Evolutionary conservation across 2,797 vertebrate species (phyloP), one percentile per base, ranked within the genome.

Genomic region (Silurus aristotelis): DNA sequence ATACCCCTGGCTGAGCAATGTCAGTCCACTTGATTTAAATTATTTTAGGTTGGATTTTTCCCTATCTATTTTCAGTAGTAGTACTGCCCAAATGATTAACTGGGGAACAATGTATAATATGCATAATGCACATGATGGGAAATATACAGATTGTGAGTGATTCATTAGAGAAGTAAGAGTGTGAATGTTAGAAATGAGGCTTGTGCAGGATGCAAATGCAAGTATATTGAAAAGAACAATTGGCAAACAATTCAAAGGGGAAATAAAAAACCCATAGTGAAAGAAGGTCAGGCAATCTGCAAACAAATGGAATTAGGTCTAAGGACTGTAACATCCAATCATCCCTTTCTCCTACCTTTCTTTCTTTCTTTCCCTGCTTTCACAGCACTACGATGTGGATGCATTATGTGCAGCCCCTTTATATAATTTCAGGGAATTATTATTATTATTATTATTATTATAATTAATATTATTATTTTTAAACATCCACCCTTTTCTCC

Each of bases 361-460:
- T 38, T 87, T 87, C 38, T 31, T 1, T 73, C 14, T 60, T 4
- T 90, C 17, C 94, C 93, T 46, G 84, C 58, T 46, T 86, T 92
- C 92, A 89, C 89, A 94, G 87, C 92, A 93, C 94, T 95, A 91
- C 92, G 89, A 93, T 93, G 93, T 95, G 92, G 94, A 93, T 94
- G 84, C 83, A 86, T 88, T 5, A n/a, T 83, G 27, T 80, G 75
- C 92, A 67, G 92, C 92, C 94, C 92, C 25, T 38, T 38, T 38
- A 38, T 38, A 38, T 38, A 38, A 38, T 38, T 38, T 38, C 2
- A 4, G 38, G 38, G 38, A 38, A 38, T 38, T 31, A 31, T 31
- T 31, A 31, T 31, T 31, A 31, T 31, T 31, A 31, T 31, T 31
- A 31, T 31, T 31, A 31, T 31, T 31, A 31, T 31, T 31, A 31